Base-by-base conservation (phyloP, 1,140 invertebrate genomes). In the Drosophila baimaii region DNA sequence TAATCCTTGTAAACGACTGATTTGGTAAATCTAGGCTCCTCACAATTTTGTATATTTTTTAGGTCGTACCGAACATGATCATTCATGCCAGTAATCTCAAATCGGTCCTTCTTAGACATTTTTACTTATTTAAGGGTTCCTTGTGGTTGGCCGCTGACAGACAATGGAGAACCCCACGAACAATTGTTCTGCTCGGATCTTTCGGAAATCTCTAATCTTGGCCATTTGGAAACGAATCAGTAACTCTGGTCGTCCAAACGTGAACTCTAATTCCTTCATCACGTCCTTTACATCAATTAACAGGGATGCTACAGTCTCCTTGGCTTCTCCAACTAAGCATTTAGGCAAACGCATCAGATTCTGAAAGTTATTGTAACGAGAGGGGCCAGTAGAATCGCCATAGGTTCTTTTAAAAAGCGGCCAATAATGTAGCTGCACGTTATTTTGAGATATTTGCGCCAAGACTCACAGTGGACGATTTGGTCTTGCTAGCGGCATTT, bases 71-170 rank as follows among this genome's bases (percentile, higher is more conserved):
- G n/a, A n/a, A n/a, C n/a, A n/a, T n/a, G n/a, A n/a, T n/a, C n/a
- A n/a, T n/a, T n/a, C n/a, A n/a, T n/a, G n/a, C n/a, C n/a, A n/a
- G n/a, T n/a, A n/a, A n/a, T n/a, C n/a, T n/a, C n/a, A n/a, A n/a
- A n/a, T n/a, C n/a, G n/a, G n/a, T n/a, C n/a, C n/a, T n/a, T n/a
- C n/a, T n/a, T n/a, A n/a, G n/a, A n/a, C n/a, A n/a, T n/a, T n/a
- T 39, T 25, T 6, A n/a, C 1, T 56, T 56, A 8, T 27, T 23
- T 27, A 41, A 56, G 12, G 25, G 54, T 8, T 57, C 35, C 5
- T 23, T 55, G 15, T 55, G 54, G 1, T 39, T 39, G 21, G 33
- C 21, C 33, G 33, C 54, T 51, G 49, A 33, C n/a, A 52, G 19
- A 52, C 33, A 52, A 15, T 55, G 5, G 9, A 54, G 29, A 3